Evolutionary conservation across 2,888 invertebrate genomes (phyloP), one percentile per base, ranked within the genome.

Genomic region (Parapristionchus giblindavisi): DNA sequence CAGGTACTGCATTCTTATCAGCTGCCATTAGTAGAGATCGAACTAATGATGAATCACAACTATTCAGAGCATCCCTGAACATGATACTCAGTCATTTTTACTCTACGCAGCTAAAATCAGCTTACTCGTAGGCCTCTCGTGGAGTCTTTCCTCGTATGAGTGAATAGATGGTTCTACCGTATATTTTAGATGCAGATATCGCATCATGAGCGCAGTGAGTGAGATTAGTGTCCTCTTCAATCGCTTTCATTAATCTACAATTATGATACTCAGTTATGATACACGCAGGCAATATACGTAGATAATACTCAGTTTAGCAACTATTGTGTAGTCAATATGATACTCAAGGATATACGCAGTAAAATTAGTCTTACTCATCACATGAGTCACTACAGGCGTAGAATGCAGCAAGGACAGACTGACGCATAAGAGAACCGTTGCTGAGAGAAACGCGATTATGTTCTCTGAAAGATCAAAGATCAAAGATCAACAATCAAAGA

Each of bases 351-450:
- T 40, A 8, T 38, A 14, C 11, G n/a, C 36, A 40, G 8, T 6
- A 65, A 6, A 6, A 65, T 40, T 4, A 11, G 4, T 27, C 11
- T 17, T 14, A 43, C 65, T 11, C n/a, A n/a, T n/a, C n/a, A n/a
- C n/a, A n/a, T n/a, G n/a, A n/a, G n/a, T n/a, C n/a, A n/a, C n/a
- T n/a, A n/a, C n/a, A n/a, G n/a, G 32, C 21, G 61, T 38, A 73
- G 34, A 48, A 29, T 3, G 73, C 61, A 51, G 60, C 40, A 14
- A 73, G 32, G 27, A 73, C 61, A 32, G 73, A 73, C 29, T 73
- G 73, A 34, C 73, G 32, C 73, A 73, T 73, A 8, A 73, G 61
- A n/a, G 61, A 48, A 2, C 73, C 73, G 24, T 73, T 73, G 61
- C 60, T 61, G 5, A 73, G 36, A 2, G 73, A 73, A 6, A 24